Evolutionary conservation across 1,140 invertebrate species (phyloP).

Genomic region (Muscidifurax raptorellus): DNA sequence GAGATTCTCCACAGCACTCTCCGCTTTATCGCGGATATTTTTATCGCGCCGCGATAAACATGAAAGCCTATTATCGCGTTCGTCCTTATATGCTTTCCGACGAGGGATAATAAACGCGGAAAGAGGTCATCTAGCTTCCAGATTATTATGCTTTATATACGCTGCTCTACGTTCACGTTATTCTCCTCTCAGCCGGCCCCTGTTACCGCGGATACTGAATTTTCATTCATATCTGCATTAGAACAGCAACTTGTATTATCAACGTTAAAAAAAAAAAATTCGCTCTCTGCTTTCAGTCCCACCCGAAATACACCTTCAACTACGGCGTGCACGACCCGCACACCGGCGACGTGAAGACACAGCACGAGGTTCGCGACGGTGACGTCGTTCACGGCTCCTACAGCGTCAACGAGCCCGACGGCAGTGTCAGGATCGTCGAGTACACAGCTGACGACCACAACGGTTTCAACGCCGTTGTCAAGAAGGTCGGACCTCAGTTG

Average conservation of each 20-base stretch:
- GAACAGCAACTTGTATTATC: not conserved
- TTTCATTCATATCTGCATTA: not conserved
- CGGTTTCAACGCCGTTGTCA: conserved; percentile 77
- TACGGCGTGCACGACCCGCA: conserved; percentile 76
- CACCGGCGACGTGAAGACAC: conserved; percentile 76
- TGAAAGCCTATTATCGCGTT: not conserved
- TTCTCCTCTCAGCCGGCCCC: not conserved
- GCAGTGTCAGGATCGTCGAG: conserved; percentile 75
- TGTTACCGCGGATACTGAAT: not conserved
- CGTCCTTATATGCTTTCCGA: not conserved
- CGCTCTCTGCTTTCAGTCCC: conserved; percentile 62
- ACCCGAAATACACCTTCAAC: conserved; percentile 75
- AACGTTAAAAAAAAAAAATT: not conserved
- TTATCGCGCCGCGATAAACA: conserved; percentile 7
- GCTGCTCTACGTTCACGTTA: not conserved
- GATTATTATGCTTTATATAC: not conserved
- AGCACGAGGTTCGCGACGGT: conserved; percentile 76
- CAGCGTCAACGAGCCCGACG: conserved; percentile 76
- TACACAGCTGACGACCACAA: conserved; percentile 77
- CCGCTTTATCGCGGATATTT: not conserved
- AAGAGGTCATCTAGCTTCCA: not conserved
- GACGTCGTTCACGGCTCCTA: conserved; percentile 77
- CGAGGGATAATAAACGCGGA: conserved; percentile 8
- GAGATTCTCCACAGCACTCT: not conserved
- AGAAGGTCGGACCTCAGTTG: conserved; percentile 72